These are phyloP conservation scores for Montipora cactus DNA, from an alignment of 64 coral and sea anemone species.

Conservation along the genomic window DNA sequence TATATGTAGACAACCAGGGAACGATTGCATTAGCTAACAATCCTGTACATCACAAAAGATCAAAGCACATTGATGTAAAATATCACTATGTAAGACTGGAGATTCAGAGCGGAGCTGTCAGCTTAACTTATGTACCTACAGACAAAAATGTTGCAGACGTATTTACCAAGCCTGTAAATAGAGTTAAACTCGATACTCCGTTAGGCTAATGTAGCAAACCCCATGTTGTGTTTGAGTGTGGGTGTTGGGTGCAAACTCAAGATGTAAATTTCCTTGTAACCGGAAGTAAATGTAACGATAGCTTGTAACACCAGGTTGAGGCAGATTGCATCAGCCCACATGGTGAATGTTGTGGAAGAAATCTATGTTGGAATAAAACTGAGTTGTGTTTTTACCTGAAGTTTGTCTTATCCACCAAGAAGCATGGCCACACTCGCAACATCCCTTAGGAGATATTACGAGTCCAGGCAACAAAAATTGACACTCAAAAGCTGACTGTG, in stretches of 20 bases:
- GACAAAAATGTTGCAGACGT: not conserved
- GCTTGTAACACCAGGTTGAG: not conserved
- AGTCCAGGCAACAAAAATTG: no score
- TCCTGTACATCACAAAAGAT: constrained; percentile 20
- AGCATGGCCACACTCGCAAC: no score
- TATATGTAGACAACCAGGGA: constrained; percentile 57
- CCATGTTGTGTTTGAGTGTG: not conserved
- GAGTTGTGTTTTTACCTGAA: no score
- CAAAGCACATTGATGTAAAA: constrained; percentile 39
- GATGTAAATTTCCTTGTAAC: not conserved
- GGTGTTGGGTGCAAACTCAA: not conserved
- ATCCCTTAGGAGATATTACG: no score
- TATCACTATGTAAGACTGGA: constrained; percentile 14
- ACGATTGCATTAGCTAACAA: constrained; percentile 43
- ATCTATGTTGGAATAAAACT: no score
- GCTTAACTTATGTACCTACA: not conserved
- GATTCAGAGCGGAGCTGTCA: constrained; percentile 28
- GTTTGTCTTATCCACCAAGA: no score
- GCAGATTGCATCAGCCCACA: no score
- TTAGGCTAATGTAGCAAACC: not conserved
- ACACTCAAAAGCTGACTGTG: no score
- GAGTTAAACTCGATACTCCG: not conserved
- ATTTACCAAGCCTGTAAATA: constrained; percentile 26
- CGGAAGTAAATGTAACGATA: not conserved
- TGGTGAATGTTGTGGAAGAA: no score